Conservation (phyloP, 1,140 invertebrate genomes). For the Ptiloglossa arizonensis region DNA sequence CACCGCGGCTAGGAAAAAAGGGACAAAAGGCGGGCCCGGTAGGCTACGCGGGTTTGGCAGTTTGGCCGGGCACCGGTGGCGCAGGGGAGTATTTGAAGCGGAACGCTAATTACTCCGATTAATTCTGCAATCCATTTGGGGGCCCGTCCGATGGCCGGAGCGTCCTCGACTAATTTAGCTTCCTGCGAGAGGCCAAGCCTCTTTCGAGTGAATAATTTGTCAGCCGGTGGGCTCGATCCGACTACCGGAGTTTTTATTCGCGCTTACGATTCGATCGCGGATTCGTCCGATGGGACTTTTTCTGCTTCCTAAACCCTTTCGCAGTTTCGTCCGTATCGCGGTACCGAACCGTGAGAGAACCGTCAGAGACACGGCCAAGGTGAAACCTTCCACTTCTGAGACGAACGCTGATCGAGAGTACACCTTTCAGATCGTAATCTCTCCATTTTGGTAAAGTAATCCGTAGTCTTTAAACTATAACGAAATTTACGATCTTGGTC, state of each 20-base stretch:
- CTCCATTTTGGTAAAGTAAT: too few relatives aligned
- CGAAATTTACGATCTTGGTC: too few relatives aligned
- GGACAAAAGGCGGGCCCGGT: not conserved
- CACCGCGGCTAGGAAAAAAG: constrained; percentile 28
- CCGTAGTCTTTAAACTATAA: too few relatives aligned
- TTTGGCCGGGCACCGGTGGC: constrained; percentile 21
- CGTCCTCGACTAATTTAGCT: constrained; percentile 47
- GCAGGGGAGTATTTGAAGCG: constrained; percentile 28
- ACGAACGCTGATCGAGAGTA: too few relatives aligned
- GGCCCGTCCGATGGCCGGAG: constrained; percentile 33
- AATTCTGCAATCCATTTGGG: constrained; percentile 49
- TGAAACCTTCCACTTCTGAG: too few relatives aligned
- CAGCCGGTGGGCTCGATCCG: constrained; percentile 19
- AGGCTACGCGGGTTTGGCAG: constrained; percentile 21
- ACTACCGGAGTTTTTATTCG: constrained; percentile 48
- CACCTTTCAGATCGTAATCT: too few relatives aligned
- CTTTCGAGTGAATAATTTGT: constrained; percentile 47
- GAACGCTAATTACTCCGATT: constrained; percentile 44
- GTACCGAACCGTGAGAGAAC: too few relatives aligned
- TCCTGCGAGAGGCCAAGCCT: constrained; percentile 29
- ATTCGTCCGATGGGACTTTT: not conserved
- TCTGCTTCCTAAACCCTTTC: too few relatives aligned
- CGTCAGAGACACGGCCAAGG: too few relatives aligned
- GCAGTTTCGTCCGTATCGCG: too few relatives aligned
- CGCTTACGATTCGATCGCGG: not conserved